These are phyloP conservation scores for Todiramphus saurophagus DNA, from an alignment of 2,113 vertebrate genomes.

Conservation along the genomic window DNA sequence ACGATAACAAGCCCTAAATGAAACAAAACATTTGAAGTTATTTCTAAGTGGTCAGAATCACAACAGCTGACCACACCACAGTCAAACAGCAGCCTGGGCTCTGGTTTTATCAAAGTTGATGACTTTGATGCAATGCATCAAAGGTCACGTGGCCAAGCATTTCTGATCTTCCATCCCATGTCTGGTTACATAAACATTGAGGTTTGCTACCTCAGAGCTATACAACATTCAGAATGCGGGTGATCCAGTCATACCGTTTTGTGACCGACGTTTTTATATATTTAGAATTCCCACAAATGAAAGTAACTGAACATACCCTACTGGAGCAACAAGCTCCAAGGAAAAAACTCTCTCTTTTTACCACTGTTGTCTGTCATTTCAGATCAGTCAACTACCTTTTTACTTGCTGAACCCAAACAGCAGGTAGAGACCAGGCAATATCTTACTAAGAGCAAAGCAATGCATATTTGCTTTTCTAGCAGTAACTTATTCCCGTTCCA, in stretches of 20 bases:
- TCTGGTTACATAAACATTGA: not conserved
- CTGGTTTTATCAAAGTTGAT: fast-evolving
- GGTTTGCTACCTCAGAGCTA: not conserved
- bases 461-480: not conserved
- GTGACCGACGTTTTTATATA: not conserved
- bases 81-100: fast-evolving
- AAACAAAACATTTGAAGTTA: not conserved
- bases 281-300: not conserved
- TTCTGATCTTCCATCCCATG: not conserved
- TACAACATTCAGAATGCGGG: not conserved
- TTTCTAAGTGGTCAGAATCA: fast-evolving
- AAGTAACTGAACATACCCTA: not conserved
- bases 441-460: not conserved
- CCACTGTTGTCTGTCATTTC: not conserved
- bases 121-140: not conserved
- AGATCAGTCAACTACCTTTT: not conserved
- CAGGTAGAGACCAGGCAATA: not conserved
- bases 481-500: not conserved
- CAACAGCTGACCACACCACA: fast-evolving
- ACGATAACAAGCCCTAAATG: slow-evolving; percentile 83
- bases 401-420: not conserved
- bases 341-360: not conserved
- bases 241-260: not conserved
- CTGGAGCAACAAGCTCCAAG: not conserved
- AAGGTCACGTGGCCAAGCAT: not conserved